Conservation (phyloP, 2,888 invertebrate genomes). For the Caenorhabditis panamensis region DNA sequence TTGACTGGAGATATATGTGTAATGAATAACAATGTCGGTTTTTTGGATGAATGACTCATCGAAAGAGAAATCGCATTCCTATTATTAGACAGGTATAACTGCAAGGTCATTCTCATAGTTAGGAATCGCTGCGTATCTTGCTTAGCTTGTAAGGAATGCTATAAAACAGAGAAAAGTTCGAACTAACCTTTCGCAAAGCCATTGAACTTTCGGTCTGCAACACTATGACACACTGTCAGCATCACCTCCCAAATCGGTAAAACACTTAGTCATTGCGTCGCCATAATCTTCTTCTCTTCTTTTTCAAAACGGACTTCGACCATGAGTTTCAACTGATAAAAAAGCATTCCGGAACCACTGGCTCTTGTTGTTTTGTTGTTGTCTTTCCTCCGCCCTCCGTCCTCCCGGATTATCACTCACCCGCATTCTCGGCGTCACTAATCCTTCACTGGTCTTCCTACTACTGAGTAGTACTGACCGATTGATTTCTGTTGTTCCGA, state of each 20-base stretch:
- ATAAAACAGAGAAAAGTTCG: too few relatives aligned
- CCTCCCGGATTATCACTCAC: constrained; percentile 27
- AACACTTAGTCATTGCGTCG: background rate
- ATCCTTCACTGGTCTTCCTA: constrained; percentile 38
- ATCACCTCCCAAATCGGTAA: background rate
- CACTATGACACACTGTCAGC: too few relatives aligned
- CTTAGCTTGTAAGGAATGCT: too few relatives aligned
- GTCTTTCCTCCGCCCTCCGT: too few relatives aligned
- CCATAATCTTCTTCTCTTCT: background rate
- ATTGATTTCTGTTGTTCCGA: constrained; percentile 42
- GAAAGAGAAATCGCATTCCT: background rate
- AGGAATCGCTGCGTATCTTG: too few relatives aligned
- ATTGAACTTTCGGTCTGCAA: background rate
- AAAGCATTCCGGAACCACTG: background rate
- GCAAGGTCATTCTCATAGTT: too few relatives aligned
- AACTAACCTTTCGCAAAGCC: too few relatives aligned
- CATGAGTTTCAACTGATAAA: constrained; percentile 2
- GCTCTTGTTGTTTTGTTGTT: constrained; percentile 24
- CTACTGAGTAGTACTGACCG: too few relatives aligned
- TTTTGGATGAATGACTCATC: background rate
- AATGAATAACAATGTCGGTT: too few relatives aligned
- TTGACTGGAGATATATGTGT: too few relatives aligned
- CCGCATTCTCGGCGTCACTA: too few relatives aligned
- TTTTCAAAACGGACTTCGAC: background rate
- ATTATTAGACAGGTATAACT: too few relatives aligned